These are phyloP conservation scores for Acridotheres tristis DNA, from an alignment of 2,797 vertebrate species.

Conservation along the genomic window DNA sequence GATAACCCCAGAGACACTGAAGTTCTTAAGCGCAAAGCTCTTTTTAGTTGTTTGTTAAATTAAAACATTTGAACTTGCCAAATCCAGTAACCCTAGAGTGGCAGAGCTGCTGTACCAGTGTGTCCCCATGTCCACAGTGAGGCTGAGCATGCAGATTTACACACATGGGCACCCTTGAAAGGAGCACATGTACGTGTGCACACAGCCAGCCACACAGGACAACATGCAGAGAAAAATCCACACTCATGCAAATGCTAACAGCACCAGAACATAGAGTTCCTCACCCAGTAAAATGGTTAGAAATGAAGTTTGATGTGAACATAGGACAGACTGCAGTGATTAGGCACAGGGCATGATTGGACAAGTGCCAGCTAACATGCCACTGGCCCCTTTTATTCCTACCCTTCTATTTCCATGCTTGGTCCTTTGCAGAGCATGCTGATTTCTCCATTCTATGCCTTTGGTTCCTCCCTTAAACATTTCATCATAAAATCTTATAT, in stretches of 20 bases:
- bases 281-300: background rate
- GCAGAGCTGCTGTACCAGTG: background rate
- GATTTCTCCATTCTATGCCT: background rate
- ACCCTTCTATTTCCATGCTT: background rate
- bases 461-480: background rate
- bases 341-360: background rate
- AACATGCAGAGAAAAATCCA: background rate
- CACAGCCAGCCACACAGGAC: background rate
- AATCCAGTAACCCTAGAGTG: background rate
- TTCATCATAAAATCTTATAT: background rate
- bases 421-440: background rate
- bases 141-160: fast-evolving
- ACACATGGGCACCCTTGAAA: fast-evolving
- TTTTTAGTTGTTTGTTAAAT: background rate
- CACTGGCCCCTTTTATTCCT: background rate
- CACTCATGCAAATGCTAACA: background rate
- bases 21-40: background rate
- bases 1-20: background rate
- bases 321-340: background rate
- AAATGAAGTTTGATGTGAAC: background rate
- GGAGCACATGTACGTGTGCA: fast-evolving
- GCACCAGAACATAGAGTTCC: background rate
- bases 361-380: background rate
- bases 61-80: background rate
- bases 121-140: background rate